Conservation (phyloP, 2,888 invertebrate genomes). For the Molanna angustata region DNA sequence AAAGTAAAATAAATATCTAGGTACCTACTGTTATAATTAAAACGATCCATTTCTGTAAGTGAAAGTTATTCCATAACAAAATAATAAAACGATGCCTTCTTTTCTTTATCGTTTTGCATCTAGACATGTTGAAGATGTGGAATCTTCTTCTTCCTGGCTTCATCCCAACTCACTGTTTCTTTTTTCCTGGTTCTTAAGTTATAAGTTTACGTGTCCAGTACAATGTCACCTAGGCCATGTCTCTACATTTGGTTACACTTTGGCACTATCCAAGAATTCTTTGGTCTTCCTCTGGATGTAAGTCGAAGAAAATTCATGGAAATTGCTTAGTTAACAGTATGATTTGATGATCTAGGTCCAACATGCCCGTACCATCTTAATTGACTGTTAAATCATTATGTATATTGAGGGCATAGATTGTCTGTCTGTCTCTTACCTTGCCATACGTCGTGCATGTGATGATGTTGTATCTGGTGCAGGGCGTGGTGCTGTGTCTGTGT, state of each 20-base stretch:
- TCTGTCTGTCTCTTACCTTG: constrained; percentile 8
- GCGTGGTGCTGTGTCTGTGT: constrained; percentile 5
- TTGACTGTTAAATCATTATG: no score
- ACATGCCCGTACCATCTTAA: not conserved
- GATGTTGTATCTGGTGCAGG: constrained; percentile 3
- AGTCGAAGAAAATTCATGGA: no score
- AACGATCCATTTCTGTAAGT: no score
- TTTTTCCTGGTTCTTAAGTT: not conserved
- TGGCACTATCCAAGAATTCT: not conserved
- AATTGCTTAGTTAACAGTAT: not conserved
- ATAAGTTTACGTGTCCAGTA: not conserved
- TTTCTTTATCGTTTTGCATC: no score
- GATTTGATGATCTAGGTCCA: not conserved
- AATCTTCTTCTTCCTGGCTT: not conserved
- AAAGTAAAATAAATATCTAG: constrained; percentile 1
- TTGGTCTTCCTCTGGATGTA: not conserved
- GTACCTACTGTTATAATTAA: no score
- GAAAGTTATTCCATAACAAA: no score
- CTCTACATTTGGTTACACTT: not conserved
- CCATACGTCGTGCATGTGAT: constrained; percentile 20
- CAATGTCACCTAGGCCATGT: no score
- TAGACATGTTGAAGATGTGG: no score
- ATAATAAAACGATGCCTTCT: no score
- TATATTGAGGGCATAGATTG: not conserved
- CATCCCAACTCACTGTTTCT: not conserved